Evolutionary conservation across 2,888 invertebrate species (phyloP), one percentile per base, ranked within the genome.

Genomic region (Digitonthophagus gazella): DNA sequence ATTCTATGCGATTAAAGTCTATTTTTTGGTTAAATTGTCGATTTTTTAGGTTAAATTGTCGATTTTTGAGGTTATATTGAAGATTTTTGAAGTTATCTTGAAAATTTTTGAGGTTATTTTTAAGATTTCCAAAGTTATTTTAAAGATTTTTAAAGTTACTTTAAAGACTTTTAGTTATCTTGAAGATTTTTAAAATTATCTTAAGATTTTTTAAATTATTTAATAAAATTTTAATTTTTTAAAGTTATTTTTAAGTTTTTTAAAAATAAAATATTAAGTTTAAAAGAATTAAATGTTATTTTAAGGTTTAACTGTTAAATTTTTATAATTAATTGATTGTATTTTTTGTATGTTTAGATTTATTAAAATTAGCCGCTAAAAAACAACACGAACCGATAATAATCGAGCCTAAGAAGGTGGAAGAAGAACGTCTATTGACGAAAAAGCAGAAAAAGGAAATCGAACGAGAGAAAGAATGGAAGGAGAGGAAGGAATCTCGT

Each of bases 311-410:
- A n/a, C 55, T n/a, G 15, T 58, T n/a, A n/a, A n/a, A n/a, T n/a
- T 15, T 22, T 64, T 56, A 55, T 19, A 65, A 15, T 65, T 65
- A 58, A 11, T 22, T 68, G n/a, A 15, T 56, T 66, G 15, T 55
- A 68, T 58, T 20, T 14, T 74, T 79, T 86, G n/a, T n/a, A n/a
- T n/a, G n/a, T n/a, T n/a, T 88, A 75, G 89, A 92, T 69, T 80
- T 96, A 16, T 80, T 96, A 2, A 92, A 93, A 82, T 83, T 95
- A 4, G 95, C 95, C 0, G 93, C 91, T 75, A 89, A 92, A 78
- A 95, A 95, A 78, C 94, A 94, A 73, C 86, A 88, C 79, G 92
- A 94, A 78, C 95, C 95, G 0, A 80, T 94, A 1, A 85, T 89
- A 20, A 81, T 89, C 69, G 87, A 88, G 73, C 80, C 83, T 16